These are phyloP conservation scores for Crotalus viridis DNA, from an alignment of 2,113 vertebrate species.

Conservation along the genomic window DNA sequence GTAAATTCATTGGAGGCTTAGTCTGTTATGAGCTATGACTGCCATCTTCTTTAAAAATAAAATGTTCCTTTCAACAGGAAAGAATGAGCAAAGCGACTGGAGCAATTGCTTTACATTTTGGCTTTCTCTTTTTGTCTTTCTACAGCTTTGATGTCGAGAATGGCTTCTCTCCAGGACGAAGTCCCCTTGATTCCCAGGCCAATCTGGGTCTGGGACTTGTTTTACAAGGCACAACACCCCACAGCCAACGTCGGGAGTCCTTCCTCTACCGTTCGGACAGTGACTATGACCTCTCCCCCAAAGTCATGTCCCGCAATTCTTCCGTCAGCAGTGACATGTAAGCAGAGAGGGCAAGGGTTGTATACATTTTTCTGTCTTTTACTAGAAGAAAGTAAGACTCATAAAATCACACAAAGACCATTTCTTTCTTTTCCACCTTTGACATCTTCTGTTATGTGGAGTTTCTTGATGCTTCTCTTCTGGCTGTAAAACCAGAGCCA, in stretches of 20 bases:
- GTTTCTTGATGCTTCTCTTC: neutral
- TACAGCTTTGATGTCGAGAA: conserved; percentile 90
- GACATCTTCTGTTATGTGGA: neutral
- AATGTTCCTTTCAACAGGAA: neutral
- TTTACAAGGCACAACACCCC: conserved; percentile 77
- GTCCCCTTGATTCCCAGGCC: conserved; percentile 77
- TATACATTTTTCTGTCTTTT: too few species aligned
- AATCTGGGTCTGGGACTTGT: conserved; percentile 79
- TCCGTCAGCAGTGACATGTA: conserved; percentile 88
- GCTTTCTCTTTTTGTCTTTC: conserved; percentile 26
- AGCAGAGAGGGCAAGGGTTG: conserved; percentile 55
- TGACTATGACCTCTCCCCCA: conserved; percentile 89
- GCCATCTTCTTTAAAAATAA: neutral
- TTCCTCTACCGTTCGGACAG: conserved; percentile 95
- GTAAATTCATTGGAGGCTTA: neutral
- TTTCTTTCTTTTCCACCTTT: neutral
- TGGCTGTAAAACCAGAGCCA: neutral
- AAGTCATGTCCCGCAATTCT: conserved; percentile 85
- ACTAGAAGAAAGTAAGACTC: neutral
- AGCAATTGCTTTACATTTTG: neutral
- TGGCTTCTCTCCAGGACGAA: conserved; percentile 77
- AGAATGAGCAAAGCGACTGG: neutral
- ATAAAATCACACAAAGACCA: neutral
- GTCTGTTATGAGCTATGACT: neutral
- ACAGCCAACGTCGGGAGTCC: conserved; percentile 87